Evolutionary conservation across 2,797 vertebrate genomes (phyloP).

Genomic region (Gymnoscopelus braueri): DNA sequence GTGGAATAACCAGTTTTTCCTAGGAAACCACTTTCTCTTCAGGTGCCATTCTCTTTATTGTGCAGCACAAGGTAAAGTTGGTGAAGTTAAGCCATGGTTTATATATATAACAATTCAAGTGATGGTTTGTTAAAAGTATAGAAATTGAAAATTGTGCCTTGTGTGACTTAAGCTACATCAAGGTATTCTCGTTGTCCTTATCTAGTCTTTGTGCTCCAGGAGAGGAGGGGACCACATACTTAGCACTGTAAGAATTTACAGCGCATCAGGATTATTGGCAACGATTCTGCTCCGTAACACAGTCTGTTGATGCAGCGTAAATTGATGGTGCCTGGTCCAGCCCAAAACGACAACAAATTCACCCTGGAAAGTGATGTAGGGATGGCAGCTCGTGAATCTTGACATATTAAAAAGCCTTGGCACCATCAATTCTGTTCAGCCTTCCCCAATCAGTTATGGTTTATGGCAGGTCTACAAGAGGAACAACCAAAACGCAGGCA

Average conservation of each 20-base stretch:
- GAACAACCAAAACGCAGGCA: conserved; percentile 50
- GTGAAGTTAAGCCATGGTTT: not conserved
- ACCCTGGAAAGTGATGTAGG: conserved; percentile 62
- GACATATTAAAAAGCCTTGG: conserved; percentile 56
- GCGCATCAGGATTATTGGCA: conserved; percentile 44
- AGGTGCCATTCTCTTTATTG: conserved; percentile 10
- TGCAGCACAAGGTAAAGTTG: not conserved
- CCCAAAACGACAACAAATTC: conserved; percentile 50
- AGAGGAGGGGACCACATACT: conserved; percentile 18
- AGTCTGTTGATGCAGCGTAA: conserved; percentile 36
- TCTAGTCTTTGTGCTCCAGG: not conserved
- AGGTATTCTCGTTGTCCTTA: not conserved
- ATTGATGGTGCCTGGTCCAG: conserved; percentile 34
- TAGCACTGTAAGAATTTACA: conserved; percentile 43
- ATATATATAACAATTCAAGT: not conserved
- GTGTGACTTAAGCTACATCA: no score
- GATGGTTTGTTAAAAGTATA: no score
- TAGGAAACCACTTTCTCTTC: conserved; percentile 15
- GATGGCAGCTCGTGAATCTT: conserved; percentile 66
- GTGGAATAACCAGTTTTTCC: conserved; percentile 44
- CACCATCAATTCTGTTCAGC: conserved; percentile 60
- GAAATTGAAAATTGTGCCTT: no score
- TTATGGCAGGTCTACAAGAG: conserved; percentile 51
- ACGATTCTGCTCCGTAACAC: conserved; percentile 48
- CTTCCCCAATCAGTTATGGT: conserved; percentile 55